A percentile compares a stretch with the other conserved stretches of the same genome.
phyloP scores from a whole-genome alignment of 2,113 vertebrate species.

The Gila orcuttii region DNA sequence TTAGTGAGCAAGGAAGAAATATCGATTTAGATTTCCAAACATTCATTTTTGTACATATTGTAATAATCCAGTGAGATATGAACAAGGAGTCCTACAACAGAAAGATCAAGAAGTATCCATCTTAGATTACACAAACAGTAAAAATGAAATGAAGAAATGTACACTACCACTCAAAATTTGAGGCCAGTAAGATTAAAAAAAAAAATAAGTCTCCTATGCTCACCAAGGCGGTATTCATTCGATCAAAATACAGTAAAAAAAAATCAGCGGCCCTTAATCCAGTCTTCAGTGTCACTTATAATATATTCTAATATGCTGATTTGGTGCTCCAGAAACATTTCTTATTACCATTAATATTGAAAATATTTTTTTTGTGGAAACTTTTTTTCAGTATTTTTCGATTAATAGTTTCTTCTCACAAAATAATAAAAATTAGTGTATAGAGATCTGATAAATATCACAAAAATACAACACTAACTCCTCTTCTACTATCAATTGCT shows the following conservation, averaged over 20 bases:
- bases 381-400: background rate
- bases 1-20: background rate
- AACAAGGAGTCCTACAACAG: background rate
- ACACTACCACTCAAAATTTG: too few species aligned
- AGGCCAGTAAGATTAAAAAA: background rate
- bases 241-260: background rate
- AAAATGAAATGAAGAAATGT: too few species aligned
- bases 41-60: background rate
- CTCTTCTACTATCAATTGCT: background rate
- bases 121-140: background rate
- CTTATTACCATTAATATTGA: background rate
- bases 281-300: background rate
- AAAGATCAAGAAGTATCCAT: background rate
- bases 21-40: background rate
- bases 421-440: background rate
- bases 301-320: background rate
- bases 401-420: background rate
- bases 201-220: background rate
- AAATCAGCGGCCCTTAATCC: background rate
- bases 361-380: background rate
- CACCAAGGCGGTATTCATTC: background rate
- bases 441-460: background rate
- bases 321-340: background rate
- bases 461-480: background rate
- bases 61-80: background rate